Base-by-base conservation (phyloP, 2,888 invertebrate species). In the Melangyna quadrimaculata region DNA sequence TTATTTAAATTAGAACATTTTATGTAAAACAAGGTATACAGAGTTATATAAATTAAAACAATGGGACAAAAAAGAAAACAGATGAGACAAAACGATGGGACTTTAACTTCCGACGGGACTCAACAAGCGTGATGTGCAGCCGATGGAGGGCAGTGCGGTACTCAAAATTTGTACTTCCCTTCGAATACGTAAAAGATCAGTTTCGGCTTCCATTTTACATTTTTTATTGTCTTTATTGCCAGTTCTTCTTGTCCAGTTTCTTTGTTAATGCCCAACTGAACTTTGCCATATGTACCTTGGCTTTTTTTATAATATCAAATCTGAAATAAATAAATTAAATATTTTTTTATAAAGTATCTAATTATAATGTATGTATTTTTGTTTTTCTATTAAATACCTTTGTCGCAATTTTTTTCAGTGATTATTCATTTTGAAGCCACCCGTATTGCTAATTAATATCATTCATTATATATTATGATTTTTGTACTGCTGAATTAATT, bases 121-220 rank as follows among this genome's bases (percentile, higher is more conserved):
- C n/a, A n/a, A n/a, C n/a, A n/a, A n/a, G n/a, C n/a, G n/a, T n/a
- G n/a, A n/a, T n/a, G n/a, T n/a, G n/a, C n/a, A n/a, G n/a, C n/a
- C n/a, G n/a, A n/a, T 98, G 8, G 99, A 99, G 94, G 99, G 99
- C 89, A 97, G 96, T 65, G 99, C 97, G 59, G 98, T 98, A 78
- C 98, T 98, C 99, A 99, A 99, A 89, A 99, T 99, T 93, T 99
- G 98, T 91, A 99, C 99, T 93, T 99, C 99, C 88, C 99, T 94
- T 89, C 99, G 94, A 92, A 99, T 99, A 91, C 99, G 95, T 87
- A 98, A 95, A 88, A 99, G 94, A 94, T 99, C 99, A 43, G 98
- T 98, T 91, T 99, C 98, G 61, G 97, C 97, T 93, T 98, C 98
- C 89, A 98, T 98, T 94, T 98, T 98, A 91, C 97, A 97, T 98